phyloP scores from a whole-genome alignment of 2,797 vertebrate genomes.

The Enteromius treurensis region DNA sequence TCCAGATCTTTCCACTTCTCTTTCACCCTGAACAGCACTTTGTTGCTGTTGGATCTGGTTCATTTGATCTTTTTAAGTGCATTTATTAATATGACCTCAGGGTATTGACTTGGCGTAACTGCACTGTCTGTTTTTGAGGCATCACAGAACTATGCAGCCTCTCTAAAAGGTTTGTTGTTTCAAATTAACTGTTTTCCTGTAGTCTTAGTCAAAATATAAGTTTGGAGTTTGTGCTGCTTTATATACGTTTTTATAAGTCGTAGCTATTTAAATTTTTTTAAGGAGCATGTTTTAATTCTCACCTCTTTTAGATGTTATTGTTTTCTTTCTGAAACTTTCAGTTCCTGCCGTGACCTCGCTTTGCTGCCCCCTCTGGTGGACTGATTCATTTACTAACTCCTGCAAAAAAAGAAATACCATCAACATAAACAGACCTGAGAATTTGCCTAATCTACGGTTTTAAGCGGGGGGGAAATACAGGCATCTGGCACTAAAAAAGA shows the following conservation, averaged over 20 bases:
- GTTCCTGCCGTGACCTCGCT: conserved; percentile 15
- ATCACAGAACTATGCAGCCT: not conserved
- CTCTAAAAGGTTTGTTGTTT: not conserved
- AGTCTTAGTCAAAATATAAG: not conserved
- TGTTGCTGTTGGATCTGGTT: conserved; percentile 31
- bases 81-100: not conserved
- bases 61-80: conserved; percentile 14
- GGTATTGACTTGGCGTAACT: not conserved
- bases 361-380: conserved; percentile 43
- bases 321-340: not conserved
- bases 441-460: not conserved
- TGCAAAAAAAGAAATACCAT: not conserved
- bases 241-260: not conserved
- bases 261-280: not conserved
- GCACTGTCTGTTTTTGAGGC: not conserved
- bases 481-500: not conserved
- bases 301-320: not conserved
- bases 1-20: not conserved
- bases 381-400: conserved; percentile 3
- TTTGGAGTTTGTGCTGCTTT: not conserved
- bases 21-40: conserved; percentile 9
- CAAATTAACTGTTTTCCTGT: not conserved
- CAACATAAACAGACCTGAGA: not conserved
- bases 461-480: not conserved
- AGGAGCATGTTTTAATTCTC: not conserved